phyloP scores from a whole-genome alignment of 2,113 vertebrate genomes.

The Myodes glareolus region DNA sequence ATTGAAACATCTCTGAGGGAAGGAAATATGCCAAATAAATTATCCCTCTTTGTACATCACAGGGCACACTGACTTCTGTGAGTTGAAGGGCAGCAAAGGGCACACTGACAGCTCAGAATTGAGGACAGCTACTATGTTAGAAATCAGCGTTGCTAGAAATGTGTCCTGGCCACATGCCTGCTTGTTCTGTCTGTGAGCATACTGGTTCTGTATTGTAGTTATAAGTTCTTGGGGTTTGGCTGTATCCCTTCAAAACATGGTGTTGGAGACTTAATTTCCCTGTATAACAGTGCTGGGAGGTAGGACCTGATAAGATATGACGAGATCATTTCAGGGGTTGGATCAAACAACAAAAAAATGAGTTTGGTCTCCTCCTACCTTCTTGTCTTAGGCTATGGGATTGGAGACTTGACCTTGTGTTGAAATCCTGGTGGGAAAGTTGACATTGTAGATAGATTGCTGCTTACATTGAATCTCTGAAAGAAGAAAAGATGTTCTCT shows the following conservation, averaged over 20 bases:
- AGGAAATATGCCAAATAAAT: constrained; percentile 64
- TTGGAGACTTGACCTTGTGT: background rate
- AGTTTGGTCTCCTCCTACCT: background rate
- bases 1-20: constrained; percentile 71
- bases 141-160: background rate
- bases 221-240: background rate
- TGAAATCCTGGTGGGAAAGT: background rate
- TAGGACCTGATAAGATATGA: background rate
- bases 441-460: background rate
- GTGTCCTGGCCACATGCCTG: background rate
- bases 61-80: background rate
- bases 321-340: background rate
- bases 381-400: background rate
- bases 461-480: background rate
- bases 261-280: background rate
- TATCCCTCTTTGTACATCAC: background rate
- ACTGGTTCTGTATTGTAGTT: background rate
- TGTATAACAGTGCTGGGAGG: background rate
- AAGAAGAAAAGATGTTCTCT: background rate
- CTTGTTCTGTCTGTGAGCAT: background rate
- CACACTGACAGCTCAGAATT: background rate
- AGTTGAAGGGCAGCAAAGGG: background rate
- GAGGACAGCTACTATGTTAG: background rate
- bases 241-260: background rate
- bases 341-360: background rate